Conservation (phyloP, 2,888 invertebrate genomes). For the Peribatodes rhomboidaria region DNA sequence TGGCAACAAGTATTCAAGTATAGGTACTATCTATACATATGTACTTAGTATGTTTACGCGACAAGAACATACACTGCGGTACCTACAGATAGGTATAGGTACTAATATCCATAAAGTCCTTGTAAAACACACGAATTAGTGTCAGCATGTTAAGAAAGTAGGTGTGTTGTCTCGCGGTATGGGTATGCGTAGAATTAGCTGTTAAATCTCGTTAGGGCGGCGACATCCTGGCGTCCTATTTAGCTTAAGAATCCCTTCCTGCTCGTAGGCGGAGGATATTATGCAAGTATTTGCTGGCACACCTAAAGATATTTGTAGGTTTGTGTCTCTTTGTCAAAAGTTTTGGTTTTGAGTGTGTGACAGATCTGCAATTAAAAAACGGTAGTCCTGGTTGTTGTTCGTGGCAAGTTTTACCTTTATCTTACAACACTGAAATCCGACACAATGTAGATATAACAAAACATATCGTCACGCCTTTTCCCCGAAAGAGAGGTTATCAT, state of each 20-base stretch:
- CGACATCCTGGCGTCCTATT: constrained; percentile 37
- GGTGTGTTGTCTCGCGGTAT: neutral
- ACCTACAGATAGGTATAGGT: no score
- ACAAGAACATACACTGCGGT: no score
- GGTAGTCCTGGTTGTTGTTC: no score
- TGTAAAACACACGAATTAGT: neutral
- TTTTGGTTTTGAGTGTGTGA: no score
- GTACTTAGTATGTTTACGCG: neutral
- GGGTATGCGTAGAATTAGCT: neutral
- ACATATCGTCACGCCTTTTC: no score
- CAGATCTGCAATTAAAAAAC: neutral
- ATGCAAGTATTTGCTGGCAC: neutral
- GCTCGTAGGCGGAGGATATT: constrained; percentile 22
- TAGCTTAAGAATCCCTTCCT: constrained; percentile 22
- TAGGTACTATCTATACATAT: no score
- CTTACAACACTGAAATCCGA: no score
- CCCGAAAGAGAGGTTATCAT: no score
- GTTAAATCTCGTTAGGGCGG: constrained; percentile 42
- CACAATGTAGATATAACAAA: no score
- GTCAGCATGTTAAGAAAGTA: neutral
- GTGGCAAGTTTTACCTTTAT: no score
- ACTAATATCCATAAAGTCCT: neutral
- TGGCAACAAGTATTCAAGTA: no score
- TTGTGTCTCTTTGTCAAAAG: no score
- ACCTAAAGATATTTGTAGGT: neutral